Evolutionary conservation across 2,797 vertebrate species (phyloP).

Genomic region (Cygnus olor): DNA sequence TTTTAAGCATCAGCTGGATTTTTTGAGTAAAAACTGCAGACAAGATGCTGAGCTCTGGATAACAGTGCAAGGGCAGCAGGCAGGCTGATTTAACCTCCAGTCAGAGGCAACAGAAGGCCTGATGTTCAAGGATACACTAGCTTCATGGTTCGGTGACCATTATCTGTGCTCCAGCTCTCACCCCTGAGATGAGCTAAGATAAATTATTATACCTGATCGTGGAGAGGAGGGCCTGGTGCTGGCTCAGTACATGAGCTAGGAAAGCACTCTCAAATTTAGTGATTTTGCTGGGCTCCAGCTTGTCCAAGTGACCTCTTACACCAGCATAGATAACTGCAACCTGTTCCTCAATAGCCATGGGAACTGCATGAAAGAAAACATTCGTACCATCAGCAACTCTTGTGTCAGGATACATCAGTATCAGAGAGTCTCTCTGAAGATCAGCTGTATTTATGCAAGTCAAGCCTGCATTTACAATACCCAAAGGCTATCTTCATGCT

Average conservation of each 20-base stretch:
- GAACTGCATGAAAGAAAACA: slow-evolving; percentile 72
- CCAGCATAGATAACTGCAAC: slow-evolving; percentile 97
- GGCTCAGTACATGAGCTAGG: slow-evolving; percentile 90
- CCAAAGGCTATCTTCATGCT: neutral
- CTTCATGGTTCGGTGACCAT: neutral
- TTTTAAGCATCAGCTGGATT: neutral
- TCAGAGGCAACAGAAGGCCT: neutral
- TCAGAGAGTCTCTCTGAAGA: neutral
- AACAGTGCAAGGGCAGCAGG: accelerated
- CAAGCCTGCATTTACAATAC: accelerated
- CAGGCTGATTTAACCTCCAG: neutral
- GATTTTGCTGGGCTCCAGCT: slow-evolving; percentile 98
- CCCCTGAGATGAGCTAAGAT: accelerated
- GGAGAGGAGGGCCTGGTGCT: slow-evolving; percentile 89
- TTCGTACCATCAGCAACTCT: accelerated
- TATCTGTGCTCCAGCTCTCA: neutral
- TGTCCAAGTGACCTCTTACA: slow-evolving; percentile 95
- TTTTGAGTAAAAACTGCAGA: neutral
- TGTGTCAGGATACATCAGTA: neutral
- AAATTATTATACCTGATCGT: slow-evolving; percentile 83
- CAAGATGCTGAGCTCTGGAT: neutral
- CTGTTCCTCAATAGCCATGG: slow-evolving; percentile 99
- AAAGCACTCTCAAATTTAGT: slow-evolving; percentile 95
- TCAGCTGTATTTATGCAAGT: accelerated
- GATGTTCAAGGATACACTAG: neutral